These are phyloP conservation scores for Columbina picui DNA, from an alignment of 2,113 vertebrate species.

Conservation along the genomic window DNA sequence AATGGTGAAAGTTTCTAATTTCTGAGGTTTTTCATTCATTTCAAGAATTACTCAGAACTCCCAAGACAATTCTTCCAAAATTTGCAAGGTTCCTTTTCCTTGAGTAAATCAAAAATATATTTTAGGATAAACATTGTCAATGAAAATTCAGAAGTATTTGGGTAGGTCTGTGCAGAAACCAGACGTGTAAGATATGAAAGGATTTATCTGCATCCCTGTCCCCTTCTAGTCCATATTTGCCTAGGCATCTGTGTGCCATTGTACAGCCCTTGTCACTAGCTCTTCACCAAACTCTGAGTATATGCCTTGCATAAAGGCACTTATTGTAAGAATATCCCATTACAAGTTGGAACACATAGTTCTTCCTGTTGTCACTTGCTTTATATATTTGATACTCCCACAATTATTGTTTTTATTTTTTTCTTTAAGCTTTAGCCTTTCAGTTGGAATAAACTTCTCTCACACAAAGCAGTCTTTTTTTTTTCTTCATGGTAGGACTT, in stretches of 20 bases:
- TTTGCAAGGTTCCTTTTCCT: not conserved
- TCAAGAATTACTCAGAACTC: not conserved
- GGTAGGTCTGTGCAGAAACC: not conserved
- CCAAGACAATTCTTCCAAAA: not conserved
- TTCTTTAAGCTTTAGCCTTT: not conserved
- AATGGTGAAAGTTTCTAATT: not conserved
- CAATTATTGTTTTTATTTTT: not conserved
- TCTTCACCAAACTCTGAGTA: not conserved
- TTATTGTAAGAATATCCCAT: too few relatives aligned
- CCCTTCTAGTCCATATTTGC: not conserved
- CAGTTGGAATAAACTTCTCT: not conserved
- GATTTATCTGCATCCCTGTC: not conserved
- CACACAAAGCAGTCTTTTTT: not conserved
- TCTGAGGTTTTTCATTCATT: not conserved
- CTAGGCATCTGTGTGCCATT: not conserved
- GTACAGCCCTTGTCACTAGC: not conserved
- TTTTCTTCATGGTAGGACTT: not conserved
- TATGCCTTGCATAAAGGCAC: too few relatives aligned
- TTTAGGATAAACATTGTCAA: not conserved
- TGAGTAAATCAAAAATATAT: not conserved
- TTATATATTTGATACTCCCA: not conserved
- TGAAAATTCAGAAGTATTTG: not conserved
- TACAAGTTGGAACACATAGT: not conserved
- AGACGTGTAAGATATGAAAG: not conserved
- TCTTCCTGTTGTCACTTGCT: not conserved